These are phyloP conservation scores for Ophioninae sp. DNA, from an alignment of 2,888 invertebrate species.

Conservation along the genomic window DNA sequence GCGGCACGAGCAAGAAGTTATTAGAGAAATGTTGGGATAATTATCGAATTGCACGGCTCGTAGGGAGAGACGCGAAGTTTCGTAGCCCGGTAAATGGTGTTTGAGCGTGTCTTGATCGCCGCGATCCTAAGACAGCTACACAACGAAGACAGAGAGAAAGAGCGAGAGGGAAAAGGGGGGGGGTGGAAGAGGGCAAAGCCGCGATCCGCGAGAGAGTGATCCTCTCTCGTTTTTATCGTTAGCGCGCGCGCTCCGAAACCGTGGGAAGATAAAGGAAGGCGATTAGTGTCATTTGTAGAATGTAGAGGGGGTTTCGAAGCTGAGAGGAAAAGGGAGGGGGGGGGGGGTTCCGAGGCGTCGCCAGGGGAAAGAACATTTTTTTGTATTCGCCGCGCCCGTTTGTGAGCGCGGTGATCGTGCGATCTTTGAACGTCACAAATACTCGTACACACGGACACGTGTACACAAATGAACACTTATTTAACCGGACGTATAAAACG, in stretches of 20 bases:
- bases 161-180: too few species aligned
- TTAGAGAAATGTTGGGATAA: conserved; percentile 78
- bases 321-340: background rate
- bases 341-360: background rate
- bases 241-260: conserved; percentile 72
- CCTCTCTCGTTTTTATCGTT: conserved; percentile 71
- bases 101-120: conserved; percentile 12
- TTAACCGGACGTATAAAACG: conserved; percentile 1
- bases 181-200: conserved; percentile 23
- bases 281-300: conserved; percentile 81
- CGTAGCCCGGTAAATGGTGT: conserved; percentile 61
- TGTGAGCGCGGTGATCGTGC: conserved; percentile 46
- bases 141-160: too few species aligned
- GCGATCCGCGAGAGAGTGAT: conserved; percentile 55
- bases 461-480: too few species aligned
- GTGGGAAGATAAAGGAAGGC: conserved; percentile 81
- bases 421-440: conserved; percentile 37
- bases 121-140: conserved; percentile 14
- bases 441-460: background rate
- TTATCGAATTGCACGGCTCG: conserved; percentile 76
- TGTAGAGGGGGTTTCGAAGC: conserved; percentile 65
- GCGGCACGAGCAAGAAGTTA: conserved; percentile 71
- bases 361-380: conserved; percentile 71
- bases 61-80: conserved; percentile 63
- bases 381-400: conserved; percentile 65